phyloP scores from a whole-genome alignment of 1,140 invertebrate genomes.

The Diabrotica virgifera region DNA sequence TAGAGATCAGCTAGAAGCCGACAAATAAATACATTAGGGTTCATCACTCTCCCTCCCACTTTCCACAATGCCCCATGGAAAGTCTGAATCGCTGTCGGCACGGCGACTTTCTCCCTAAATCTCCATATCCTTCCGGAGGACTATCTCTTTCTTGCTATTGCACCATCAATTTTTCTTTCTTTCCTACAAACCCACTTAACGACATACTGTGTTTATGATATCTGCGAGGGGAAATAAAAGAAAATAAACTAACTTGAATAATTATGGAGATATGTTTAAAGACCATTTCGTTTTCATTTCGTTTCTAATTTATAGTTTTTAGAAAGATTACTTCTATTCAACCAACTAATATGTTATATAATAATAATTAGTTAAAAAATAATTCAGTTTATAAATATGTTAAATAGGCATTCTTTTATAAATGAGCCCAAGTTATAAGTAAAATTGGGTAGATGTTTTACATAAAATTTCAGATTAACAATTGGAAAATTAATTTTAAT shows the following conservation, averaged over 20 bases:
- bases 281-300: neutral
- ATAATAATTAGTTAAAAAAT: no score
- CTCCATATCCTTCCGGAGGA: slow-evolving; percentile 19
- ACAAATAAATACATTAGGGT: slow-evolving; percentile 1
- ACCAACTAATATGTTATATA: no score
- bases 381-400: no score
- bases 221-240: slow-evolving; percentile 3
- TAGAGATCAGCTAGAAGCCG: neutral
- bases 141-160: slow-evolving; percentile 2
- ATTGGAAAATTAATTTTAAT: no score
- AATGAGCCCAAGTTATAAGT: no score
- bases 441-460: no score
- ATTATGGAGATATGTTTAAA: neutral
- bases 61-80: slow-evolving; percentile 1
- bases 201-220: slow-evolving; percentile 11
- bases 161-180: slow-evolving; percentile 20
- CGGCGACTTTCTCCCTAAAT: slow-evolving; percentile 12
- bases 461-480: no score
- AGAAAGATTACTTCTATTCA: no score
- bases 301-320: neutral
- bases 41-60: neutral
- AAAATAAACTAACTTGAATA: slow-evolving; percentile 5
- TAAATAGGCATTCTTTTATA: no score
- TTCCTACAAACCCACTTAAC: slow-evolving; percentile 16
- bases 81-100: neutral